Percentiles rank a stretch among this genome's conserved stretches.
phyloP scores from a whole-genome alignment of 2,888 invertebrate species.

The Adineta ricciae region DNA sequence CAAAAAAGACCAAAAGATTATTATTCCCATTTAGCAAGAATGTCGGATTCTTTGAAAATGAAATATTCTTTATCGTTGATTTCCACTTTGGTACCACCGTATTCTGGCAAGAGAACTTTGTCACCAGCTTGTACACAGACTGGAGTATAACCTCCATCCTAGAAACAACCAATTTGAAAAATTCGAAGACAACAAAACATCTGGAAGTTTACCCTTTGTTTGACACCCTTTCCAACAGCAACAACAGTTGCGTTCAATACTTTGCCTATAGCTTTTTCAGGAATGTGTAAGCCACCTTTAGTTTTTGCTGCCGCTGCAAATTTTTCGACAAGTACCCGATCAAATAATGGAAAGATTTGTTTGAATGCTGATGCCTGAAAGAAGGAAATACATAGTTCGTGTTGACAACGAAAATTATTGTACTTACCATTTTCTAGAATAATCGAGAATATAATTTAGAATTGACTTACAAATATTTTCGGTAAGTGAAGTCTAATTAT shows the following conservation, averaged over 20 bases:
- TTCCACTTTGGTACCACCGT: constrained; percentile 89
- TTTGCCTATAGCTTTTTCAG: constrained; percentile 87
- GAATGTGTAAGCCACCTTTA: constrained; percentile 89
- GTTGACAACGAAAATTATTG: not conserved
- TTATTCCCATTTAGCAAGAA: constrained; percentile 68
- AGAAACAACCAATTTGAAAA: not conserved
- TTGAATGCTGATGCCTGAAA: constrained; percentile 51
- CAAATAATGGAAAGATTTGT: constrained; percentile 75
- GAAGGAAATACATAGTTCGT: too few relatives aligned
- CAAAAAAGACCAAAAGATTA: not conserved
- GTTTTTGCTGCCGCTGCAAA: constrained; percentile 80
- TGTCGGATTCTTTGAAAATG: constrained; percentile 85
- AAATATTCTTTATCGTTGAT: constrained; percentile 78
- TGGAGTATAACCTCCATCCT: constrained; percentile 68
- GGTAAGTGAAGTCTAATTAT: not conserved
- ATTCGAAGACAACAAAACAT: not conserved
- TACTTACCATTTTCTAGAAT: not conserved
- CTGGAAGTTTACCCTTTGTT: constrained; percentile 56
- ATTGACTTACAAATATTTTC: not conserved
- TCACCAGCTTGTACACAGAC: constrained; percentile 78
- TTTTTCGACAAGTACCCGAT: constrained; percentile 82
- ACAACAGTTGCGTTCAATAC: constrained; percentile 83
- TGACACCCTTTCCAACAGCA: constrained; percentile 79
- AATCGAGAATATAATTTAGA: not conserved
- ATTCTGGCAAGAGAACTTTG: constrained; percentile 86